phyloP scores from a whole-genome alignment of 2,888 invertebrate species.

The Molorchus minor region DNA sequence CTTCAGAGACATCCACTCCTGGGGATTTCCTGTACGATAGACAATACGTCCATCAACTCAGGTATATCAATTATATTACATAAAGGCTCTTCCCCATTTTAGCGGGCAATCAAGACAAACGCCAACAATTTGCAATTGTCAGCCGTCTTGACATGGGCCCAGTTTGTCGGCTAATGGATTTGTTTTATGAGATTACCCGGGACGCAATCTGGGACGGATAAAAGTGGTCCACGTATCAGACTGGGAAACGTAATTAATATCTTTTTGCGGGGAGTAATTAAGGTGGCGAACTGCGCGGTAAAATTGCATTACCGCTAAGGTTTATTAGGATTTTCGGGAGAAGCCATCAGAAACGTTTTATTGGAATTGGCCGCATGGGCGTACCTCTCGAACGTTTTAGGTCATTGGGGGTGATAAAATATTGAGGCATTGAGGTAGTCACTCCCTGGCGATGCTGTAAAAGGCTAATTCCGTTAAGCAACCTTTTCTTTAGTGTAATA shows the following conservation, averaged over 20 bases:
- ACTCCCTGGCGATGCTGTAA: too few species aligned
- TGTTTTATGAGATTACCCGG: slow-evolving; percentile 32
- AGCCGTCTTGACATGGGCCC: neutral
- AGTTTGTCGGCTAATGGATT: slow-evolving; percentile 36
- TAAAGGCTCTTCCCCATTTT: neutral
- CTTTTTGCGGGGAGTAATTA: slow-evolving; percentile 48
- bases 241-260: slow-evolving; percentile 49
- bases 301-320: slow-evolving; percentile 48
- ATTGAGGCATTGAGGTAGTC: too few species aligned
- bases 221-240: slow-evolving; percentile 41
- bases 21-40: too few species aligned
- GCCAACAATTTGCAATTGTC: slow-evolving; percentile 13
- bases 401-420: too few species aligned
- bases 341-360: slow-evolving; percentile 50
- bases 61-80: too few species aligned
- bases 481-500: too few species aligned
- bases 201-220: slow-evolving; percentile 25
- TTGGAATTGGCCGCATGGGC: slow-evolving; percentile 40
- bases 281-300: slow-evolving; percentile 44
- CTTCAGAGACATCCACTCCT: too few species aligned
- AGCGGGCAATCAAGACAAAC: slow-evolving; percentile 6
- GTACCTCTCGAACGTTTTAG: too few species aligned
- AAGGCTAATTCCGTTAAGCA: too few species aligned
- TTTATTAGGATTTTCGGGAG: slow-evolving; percentile 50
- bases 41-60: too few species aligned